A percentile compares a stretch with the other conserved stretches of the same genome.
Evolutionary conservation across 2,113 vertebrate genomes (phyloP).

Genomic region (Psittacus erithacus): DNA sequence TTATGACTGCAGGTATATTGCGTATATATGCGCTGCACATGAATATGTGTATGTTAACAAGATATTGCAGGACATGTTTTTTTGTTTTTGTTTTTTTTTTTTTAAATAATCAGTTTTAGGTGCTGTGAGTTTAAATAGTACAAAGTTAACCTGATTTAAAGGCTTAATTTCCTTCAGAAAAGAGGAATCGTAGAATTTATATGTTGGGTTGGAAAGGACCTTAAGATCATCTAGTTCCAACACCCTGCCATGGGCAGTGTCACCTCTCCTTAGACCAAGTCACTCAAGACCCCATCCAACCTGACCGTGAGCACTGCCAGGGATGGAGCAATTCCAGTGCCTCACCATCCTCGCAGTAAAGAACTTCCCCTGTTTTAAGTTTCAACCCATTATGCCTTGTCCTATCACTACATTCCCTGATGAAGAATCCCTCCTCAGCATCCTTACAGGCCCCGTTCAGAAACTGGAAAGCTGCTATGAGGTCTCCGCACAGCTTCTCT

Average conservation of each 20-base stretch:
- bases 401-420: not conserved
- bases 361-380: not conserved
- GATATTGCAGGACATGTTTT: not conserved
- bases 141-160: not conserved
- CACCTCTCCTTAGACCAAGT: not conserved
- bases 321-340: not conserved
- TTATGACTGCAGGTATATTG: not conserved
- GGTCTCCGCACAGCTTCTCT: not conserved
- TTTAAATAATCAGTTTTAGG: not conserved
- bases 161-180: not conserved
- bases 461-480: not conserved
- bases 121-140: not conserved
- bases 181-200: not conserved
- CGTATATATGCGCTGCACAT: not conserved
- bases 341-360: not conserved
- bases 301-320: not conserved
- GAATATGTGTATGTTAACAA: not conserved
- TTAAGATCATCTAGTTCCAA: not conserved
- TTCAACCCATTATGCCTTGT: not conserved
- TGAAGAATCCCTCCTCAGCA: not conserved
- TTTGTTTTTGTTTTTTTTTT: not conserved
- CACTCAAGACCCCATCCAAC: not conserved
- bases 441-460: not conserved
- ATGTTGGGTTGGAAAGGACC: not conserved
- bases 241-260: not conserved